Percentiles rank a stretch among this genome's conserved stretches.
Evolutionary conservation across 30 jellyfish, hydroid and myxozoan species (phyloP).

Genomic region (Cassiopea xamachana): DNA sequence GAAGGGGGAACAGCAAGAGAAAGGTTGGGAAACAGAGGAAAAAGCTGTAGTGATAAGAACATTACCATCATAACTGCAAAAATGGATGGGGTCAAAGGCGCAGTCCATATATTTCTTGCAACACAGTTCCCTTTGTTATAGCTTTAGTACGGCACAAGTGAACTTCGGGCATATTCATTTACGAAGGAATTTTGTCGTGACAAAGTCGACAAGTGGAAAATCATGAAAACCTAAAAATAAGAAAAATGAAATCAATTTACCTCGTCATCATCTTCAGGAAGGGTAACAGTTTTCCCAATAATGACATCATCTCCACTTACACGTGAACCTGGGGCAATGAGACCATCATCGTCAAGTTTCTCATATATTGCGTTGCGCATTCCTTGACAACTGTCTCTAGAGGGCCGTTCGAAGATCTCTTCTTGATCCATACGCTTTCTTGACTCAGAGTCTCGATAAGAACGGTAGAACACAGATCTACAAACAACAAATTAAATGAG

Average conservation of each 20-base stretch:
- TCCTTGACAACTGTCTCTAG: constrained; percentile 87
- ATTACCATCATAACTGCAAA: too few species aligned
- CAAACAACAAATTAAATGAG: neutral
- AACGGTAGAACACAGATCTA: constrained; percentile 98
- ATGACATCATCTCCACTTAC: constrained; percentile 99
- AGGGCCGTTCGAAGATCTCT: constrained; percentile 95
- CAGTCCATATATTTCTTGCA: too few species aligned
- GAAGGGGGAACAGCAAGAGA: too few species aligned
- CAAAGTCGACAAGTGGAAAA: neutral
- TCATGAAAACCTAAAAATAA: neutral
- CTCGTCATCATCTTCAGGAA: constrained; percentile 97
- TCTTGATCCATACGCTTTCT: constrained; percentile 93
- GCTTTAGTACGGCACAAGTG: too few species aligned
- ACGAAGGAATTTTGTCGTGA: neutral
- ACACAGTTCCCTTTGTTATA: too few species aligned
- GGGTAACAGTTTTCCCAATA: constrained; percentile 96
- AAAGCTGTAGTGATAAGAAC: too few species aligned
- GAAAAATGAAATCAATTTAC: constrained; percentile 2
- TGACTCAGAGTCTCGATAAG: constrained; percentile 97
- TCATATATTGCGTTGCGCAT: constrained; percentile 97
- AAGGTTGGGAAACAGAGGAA: too few species aligned
- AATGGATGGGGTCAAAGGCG: too few species aligned
- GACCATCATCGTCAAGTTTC: constrained; percentile 99
- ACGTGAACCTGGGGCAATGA: constrained; percentile 98
- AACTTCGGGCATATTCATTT: too few species aligned